These are phyloP conservation scores for Cavia aperea DNA, from an alignment of 2,113 vertebrate genomes.

Conservation along the genomic window DNA sequence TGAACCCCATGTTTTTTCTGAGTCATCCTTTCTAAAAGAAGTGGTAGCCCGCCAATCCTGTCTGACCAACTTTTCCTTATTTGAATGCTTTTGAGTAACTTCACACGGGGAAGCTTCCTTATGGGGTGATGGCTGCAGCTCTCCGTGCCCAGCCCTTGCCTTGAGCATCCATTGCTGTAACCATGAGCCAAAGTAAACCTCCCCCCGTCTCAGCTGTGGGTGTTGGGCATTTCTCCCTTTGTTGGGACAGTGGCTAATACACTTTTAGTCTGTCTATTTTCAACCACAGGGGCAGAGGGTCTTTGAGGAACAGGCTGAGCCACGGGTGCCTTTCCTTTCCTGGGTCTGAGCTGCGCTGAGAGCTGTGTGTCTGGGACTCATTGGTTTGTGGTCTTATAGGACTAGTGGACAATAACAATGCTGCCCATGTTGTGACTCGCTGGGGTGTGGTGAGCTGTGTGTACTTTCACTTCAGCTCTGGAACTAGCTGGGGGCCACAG, in stretches of 20 bases:
- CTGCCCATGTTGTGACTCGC: not conserved
- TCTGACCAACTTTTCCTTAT: not conserved
- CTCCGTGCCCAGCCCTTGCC: not conserved
- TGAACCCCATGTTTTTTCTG: not conserved
- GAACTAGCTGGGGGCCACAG: not conserved
- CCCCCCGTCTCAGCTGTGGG: not conserved
- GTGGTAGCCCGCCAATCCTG: not conserved
- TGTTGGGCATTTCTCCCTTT: not conserved
- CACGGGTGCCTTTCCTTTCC: not conserved
- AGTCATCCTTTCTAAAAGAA: not conserved
- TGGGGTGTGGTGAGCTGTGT: not conserved
- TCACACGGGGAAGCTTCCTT: too few relatives aligned
- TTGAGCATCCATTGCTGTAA: not conserved
- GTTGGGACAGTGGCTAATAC: not conserved
- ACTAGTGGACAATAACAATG: accelerated
- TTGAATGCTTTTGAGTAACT: not conserved
- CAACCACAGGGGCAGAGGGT: not conserved
- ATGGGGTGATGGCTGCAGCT: not conserved
- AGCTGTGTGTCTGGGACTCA: not conserved
- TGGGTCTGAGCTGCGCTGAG: not conserved
- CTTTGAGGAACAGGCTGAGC: not conserved
- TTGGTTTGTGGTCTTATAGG: too few relatives aligned
- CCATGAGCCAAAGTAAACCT: not conserved
- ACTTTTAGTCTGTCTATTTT: not conserved
- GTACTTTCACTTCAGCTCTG: not conserved